Conservation (phyloP, 2,797 vertebrate genomes). For the Amblyraja radiata region DNA sequence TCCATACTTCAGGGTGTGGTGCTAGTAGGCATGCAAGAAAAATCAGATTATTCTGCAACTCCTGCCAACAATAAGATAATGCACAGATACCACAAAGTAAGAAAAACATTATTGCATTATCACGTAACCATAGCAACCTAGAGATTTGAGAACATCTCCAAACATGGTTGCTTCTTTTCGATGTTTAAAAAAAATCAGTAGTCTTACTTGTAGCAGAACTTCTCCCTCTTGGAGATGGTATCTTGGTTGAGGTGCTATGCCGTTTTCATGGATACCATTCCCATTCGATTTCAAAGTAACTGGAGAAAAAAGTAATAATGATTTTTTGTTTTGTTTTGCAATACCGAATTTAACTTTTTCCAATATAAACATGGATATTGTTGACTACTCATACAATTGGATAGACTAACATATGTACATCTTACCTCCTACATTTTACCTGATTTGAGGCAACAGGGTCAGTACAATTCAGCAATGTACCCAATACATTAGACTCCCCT, state of each 20-base stretch:
- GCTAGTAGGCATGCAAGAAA: not conserved
- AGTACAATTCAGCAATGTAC: not conserved
- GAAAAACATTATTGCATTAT: not conserved
- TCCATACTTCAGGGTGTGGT: too few relatives aligned
- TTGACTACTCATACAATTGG: not conserved
- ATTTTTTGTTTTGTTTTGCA: not conserved
- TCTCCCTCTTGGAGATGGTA: slow-evolving; percentile 64
- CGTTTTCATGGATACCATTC: slow-evolving; percentile 55
- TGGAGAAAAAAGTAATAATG: slow-evolving; percentile 45
- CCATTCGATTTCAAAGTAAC: slow-evolving; percentile 63
- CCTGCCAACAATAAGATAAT: not conserved
- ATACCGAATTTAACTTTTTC: not conserved
- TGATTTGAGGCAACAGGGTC: not conserved
- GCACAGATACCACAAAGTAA: not conserved
- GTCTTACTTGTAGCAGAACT: slow-evolving; percentile 64
- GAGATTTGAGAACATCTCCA: not conserved
- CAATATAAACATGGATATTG: not conserved
- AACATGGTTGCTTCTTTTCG: not conserved
- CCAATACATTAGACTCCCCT: not conserved
- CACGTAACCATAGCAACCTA: not conserved
- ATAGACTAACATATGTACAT: too few relatives aligned
- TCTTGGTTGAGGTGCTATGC: slow-evolving; percentile 44
- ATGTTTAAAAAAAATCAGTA: not conserved
- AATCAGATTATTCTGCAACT: not conserved
- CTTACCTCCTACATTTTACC: not conserved